Evolutionary conservation across 2,888 invertebrate genomes (phyloP).

Genomic region (Papilio elwesi): DNA sequence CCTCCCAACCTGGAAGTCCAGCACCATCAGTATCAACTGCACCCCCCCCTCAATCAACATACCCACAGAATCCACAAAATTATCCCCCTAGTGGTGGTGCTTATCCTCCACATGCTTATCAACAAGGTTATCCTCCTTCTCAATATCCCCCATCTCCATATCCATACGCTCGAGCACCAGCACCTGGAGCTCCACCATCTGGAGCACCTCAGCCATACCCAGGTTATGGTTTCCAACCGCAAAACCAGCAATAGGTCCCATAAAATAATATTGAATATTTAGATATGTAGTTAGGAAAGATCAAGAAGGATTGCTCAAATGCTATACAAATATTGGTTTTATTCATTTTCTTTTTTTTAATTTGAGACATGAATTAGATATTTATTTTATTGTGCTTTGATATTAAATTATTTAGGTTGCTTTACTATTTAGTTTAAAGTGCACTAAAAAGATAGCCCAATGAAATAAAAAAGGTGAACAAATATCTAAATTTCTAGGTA

Average conservation of each 20-base stretch:
- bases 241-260: slow-evolving; percentile 84
- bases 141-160: slow-evolving; percentile 85
- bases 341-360: background rate
- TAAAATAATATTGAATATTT: slow-evolving; percentile 10
- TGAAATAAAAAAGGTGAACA: background rate
- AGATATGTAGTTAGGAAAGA: slow-evolving; percentile 17
- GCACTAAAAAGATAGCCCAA: background rate
- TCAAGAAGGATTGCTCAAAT: slow-evolving; percentile 33
- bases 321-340: slow-evolving; percentile 6
- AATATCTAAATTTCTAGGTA: slow-evolving; percentile 1
- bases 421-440: background rate
- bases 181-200: slow-evolving; percentile 72
- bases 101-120: slow-evolving; percentile 81
- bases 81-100: slow-evolving; percentile 74
- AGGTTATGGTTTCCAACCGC: slow-evolving; percentile 92
- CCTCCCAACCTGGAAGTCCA: slow-evolving; percentile 81
- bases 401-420: background rate
- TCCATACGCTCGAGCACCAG: slow-evolving; percentile 84
- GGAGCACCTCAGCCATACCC: slow-evolving; percentile 90
- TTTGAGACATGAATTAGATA: background rate
- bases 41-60: slow-evolving; percentile 83
- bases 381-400: slow-evolving; percentile 8
- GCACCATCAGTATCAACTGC: slow-evolving; percentile 80
- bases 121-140: slow-evolving; percentile 81
- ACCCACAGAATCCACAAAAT: slow-evolving; percentile 82